phyloP scores from a whole-genome alignment of 2,797 vertebrate species.

The Tokudaia tokunoshimensis region DNA sequence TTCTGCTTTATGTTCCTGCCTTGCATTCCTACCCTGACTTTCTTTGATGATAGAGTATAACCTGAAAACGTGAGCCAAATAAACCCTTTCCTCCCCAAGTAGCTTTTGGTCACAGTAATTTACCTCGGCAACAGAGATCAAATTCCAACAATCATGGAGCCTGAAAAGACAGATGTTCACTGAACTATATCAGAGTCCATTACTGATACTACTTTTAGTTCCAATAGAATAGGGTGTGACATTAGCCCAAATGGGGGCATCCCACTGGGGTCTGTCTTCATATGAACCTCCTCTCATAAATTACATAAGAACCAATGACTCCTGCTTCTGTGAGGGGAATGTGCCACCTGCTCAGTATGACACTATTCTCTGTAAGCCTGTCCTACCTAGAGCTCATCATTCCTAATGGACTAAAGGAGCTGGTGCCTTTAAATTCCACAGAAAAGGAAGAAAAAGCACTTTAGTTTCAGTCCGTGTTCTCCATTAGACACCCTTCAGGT shows the following conservation, averaged over 20 bases:
- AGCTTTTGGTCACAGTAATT: neutral
- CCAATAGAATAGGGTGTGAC: neutral
- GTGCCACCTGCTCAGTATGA: neutral
- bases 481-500: constrained; percentile 89
- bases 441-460: constrained; percentile 66
- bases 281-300: neutral
- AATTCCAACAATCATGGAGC: neutral
- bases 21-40: neutral
- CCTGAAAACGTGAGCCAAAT: neutral
- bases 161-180: neutral
- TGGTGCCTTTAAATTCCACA: constrained; percentile 79
- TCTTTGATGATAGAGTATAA: neutral
- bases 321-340: neutral
- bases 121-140: neutral
- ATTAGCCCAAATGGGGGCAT: neutral
- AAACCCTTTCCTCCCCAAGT: neutral
- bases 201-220: neutral
- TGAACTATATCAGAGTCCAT: neutral
- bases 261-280: neutral
- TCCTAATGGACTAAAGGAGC: constrained; percentile 61
- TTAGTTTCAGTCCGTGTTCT: constrained; percentile 78
- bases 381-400: constrained; percentile 55
- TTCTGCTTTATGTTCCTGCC: neutral
- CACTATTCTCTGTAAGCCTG: neutral
- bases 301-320: neutral